Base-by-base conservation (phyloP, 2,797 vertebrate species). In the Darevskia nairensis region DNA sequence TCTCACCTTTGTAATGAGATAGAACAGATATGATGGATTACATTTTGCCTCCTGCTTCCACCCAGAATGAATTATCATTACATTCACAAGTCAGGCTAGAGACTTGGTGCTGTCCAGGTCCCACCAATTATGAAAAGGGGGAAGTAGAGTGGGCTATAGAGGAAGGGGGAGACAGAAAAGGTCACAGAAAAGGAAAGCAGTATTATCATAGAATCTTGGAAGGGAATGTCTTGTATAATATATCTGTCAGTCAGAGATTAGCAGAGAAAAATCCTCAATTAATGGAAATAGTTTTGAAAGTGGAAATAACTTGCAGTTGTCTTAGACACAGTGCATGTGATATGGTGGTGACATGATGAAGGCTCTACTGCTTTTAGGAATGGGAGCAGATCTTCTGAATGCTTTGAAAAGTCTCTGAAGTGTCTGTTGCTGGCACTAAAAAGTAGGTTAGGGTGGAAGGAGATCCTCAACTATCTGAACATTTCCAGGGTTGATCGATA, bases 1-100 rank as follows among this genome's bases (percentile, higher is more conserved):
- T 95, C 94, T 96, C 95, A 95, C 95, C 95, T 97, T 95, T 90
- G 84, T 96, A 96, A 97, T 95, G 94, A 97, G 95, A 95, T 95
- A 81, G 93, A 96, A 92, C 91, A 92, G 93, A 95, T 87, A 91
- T 96, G 96, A 93, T 95, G 94, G 94, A 96, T 95, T 96, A 94
- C 93, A 93, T 96, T 94, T 94, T 6, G 80, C 93, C 93, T 95
- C 91, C 93, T 86, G 92, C 89, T 89, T 93, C 92, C 90, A 95
- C 94, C 95, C 94, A 89, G 88, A 94, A 94, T 93, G 94, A 95
- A 96, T 96, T 96, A 95, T 94, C 94, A 95, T 96, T 93, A 94
- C 92, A 46, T 92, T 91, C 90, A n/a, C 55, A 91, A 93, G 88
- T 0, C 92, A 78, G 86, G 11, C 94, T 91, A 87, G 25, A 90